A percentile compares a stretch with the other conserved stretches of the same genome.
These are phyloP conservation scores for Pseudopipra pipra DNA, from an alignment of 2,113 vertebrate species.

Conservation along the genomic window DNA sequence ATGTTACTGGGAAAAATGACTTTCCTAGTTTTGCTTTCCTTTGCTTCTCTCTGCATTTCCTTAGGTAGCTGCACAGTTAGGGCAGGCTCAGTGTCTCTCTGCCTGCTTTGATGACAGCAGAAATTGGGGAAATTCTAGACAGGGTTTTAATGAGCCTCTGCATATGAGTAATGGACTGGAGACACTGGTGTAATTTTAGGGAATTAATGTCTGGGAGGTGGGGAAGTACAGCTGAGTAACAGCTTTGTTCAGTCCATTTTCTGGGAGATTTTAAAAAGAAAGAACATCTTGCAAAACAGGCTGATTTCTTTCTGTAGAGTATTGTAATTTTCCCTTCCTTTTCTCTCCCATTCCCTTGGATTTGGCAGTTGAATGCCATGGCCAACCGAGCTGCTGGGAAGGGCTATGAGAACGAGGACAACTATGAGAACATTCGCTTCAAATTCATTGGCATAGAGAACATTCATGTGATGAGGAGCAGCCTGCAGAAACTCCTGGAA, in stretches of 20 bases:
- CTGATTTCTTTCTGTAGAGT: neutral
- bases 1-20: neutral
- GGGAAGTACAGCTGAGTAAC: neutral
- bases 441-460: slow-evolving; percentile 86
- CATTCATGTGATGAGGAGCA: slow-evolving; percentile 84
- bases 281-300: neutral
- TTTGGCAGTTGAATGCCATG: slow-evolving; percentile 80
- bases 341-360: neutral
- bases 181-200: neutral
- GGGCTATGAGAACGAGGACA: slow-evolving; percentile 84
- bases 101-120: neutral
- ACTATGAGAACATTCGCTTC: slow-evolving; percentile 82
- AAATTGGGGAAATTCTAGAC: neutral
- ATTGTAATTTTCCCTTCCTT: neutral
- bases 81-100: neutral
- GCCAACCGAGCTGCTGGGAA: slow-evolving; percentile 84
- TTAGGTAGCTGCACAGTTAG: neutral
- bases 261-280: neutral
- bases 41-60: neutral
- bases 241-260: neutral
- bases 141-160: neutral
- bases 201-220: neutral
- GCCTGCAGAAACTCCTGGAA: slow-evolving; percentile 83
- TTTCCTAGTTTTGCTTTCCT: neutral
- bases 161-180: neutral